A percentile compares a stretch with the other conserved stretches of the same genome.
phyloP scores from a whole-genome alignment of 2,113 vertebrate species.

The Seriola quinqueradiata region DNA sequence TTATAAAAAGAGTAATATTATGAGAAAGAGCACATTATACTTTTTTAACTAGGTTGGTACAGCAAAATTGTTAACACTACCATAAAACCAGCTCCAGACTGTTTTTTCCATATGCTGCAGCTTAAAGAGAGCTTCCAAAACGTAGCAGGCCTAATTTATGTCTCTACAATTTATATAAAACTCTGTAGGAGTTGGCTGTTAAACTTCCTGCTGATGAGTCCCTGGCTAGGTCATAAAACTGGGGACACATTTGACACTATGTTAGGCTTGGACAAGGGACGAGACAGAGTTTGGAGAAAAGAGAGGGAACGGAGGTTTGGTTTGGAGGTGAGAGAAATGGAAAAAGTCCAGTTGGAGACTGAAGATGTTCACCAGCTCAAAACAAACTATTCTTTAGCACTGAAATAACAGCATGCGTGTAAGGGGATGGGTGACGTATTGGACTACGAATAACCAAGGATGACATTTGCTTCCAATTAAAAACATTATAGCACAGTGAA shows the following conservation, averaged over 20 bases:
- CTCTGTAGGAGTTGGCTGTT: slow-evolving; percentile 29
- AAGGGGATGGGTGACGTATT: not conserved
- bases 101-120: slow-evolving; percentile 18
- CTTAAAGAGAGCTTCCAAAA: slow-evolving; percentile 19
- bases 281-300: not conserved
- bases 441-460: not conserved
- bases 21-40: slow-evolving; percentile 9
- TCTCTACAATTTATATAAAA: slow-evolving; percentile 27
- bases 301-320: not conserved
- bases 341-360: slow-evolving; percentile 15
- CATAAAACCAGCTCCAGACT: slow-evolving; percentile 23
- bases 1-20: slow-evolving; percentile 8
- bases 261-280: slow-evolving; percentile 27
- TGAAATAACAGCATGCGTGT: not conserved
- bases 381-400: not conserved
- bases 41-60: slow-evolving; percentile 6
- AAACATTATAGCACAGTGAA: not conserved
- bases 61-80: slow-evolving; percentile 7
- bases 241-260: slow-evolving; percentile 17
- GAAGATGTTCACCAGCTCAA: slow-evolving; percentile 15
- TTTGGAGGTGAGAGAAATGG: slow-evolving; percentile 1
- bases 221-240: slow-evolving; percentile 40
- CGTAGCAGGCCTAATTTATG: slow-evolving; percentile 9
- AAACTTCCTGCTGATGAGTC: slow-evolving; percentile 27
- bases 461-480: not conserved